Evolutionary conservation across 2,888 invertebrate species (phyloP).

Genomic region (Cephus runcator): DNA sequence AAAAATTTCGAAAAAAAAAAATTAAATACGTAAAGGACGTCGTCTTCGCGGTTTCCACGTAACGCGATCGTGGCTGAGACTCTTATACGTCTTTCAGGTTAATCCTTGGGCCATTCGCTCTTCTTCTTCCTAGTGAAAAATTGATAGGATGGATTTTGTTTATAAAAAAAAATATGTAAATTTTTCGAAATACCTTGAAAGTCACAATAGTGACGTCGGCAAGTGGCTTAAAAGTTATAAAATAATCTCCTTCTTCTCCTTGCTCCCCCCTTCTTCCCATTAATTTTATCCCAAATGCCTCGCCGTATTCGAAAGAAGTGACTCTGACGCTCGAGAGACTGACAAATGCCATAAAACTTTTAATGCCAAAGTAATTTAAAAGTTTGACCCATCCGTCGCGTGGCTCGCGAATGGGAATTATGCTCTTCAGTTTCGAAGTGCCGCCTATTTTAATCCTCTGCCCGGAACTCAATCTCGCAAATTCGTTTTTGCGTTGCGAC

Average conservation of each 20-base stretch:
- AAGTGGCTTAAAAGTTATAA: constrained; percentile 55
- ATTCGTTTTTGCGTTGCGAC: too few species aligned
- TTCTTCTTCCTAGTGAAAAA: too few species aligned
- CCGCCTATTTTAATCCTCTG: too few species aligned
- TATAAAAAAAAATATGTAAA: too few species aligned
- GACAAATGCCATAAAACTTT: constrained; percentile 62
- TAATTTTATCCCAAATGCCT: not conserved
- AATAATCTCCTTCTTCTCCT: constrained; percentile 40
- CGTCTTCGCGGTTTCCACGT: constrained; percentile 1
- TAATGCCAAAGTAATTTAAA: constrained; percentile 60
- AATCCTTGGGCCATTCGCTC: constrained; percentile 24
- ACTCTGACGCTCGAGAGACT: constrained; percentile 36
- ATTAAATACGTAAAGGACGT: not conserved
- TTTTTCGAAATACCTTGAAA: not conserved
- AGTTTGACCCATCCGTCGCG: constrained; percentile 52
- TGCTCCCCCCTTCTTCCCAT: not conserved
- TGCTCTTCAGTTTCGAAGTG: too few species aligned
- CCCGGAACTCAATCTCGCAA: too few species aligned
- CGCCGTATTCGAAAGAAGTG: too few species aligned
- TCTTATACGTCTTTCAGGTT: constrained; percentile 45
- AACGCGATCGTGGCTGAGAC: constrained; percentile 44
- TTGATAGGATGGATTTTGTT: too few species aligned
- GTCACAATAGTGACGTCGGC: constrained; percentile 32
- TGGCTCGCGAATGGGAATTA: constrained; percentile 18
- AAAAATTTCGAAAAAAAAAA: too few species aligned